Conservation (phyloP, 1,140 invertebrate species). For the Cotesia chilonis region DNA sequence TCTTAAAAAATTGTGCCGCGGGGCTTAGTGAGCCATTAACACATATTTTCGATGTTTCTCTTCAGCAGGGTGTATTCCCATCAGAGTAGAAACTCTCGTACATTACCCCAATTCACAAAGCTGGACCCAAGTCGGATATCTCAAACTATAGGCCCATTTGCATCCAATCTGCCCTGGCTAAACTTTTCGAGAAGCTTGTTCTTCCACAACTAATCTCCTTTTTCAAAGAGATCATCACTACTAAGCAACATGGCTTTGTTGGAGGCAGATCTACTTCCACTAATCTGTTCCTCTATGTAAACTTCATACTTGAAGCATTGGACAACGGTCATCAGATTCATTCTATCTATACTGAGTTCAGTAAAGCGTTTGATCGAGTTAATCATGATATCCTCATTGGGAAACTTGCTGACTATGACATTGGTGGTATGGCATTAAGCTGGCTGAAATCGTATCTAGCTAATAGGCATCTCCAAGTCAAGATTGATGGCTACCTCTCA, state of each 20-base stretch:
- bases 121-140: neutral
- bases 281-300: neutral
- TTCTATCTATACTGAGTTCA: neutral
- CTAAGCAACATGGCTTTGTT: slow-evolving; percentile 1
- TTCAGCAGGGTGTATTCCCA: neutral
- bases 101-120: neutral
- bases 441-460: neutral
- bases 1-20: neutral
- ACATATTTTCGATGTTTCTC: neutral
- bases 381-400: neutral
- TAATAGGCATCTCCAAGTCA: neutral
- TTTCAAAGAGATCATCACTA: neutral
- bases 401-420: neutral
- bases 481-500: neutral
- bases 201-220: neutral
- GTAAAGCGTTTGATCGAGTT: neutral
- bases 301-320: neutral
- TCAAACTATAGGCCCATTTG: neutral
- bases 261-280: neutral
- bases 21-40: neutral
- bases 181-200: slow-evolving; percentile 1
- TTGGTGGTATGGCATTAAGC: neutral
- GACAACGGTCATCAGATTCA: neutral
- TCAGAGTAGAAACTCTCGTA: neutral
- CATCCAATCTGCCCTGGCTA: neutral